phyloP scores from a whole-genome alignment of 2,113 vertebrate genomes.

The Maccullochella peelii region DNA sequence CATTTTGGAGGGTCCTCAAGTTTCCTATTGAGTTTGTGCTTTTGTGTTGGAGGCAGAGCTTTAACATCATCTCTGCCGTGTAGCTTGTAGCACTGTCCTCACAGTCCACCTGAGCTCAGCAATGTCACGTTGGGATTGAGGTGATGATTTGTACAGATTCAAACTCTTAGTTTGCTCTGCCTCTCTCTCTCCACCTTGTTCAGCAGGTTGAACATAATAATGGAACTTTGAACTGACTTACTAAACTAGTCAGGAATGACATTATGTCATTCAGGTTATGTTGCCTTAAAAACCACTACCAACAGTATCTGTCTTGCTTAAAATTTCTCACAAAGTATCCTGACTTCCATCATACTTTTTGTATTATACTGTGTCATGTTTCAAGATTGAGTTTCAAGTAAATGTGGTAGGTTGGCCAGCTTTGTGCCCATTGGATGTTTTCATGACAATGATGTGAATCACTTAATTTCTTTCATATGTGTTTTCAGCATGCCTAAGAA shows the following conservation, averaged over 20 bases:
- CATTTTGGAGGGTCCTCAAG: not conserved
- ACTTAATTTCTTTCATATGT: not conserved
- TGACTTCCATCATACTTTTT: not conserved
- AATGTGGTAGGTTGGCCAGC: not conserved
- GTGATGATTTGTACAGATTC: not conserved
- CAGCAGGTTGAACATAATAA: not conserved
- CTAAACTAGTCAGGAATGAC: not conserved
- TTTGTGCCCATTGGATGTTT: not conserved
- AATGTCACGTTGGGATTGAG: not conserved
- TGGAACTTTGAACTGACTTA: not conserved
- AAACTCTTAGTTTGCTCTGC: not conserved
- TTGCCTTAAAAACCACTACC: slow-evolving; percentile 31
- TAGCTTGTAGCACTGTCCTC: not conserved
- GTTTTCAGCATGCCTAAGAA: not conserved
- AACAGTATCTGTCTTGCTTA: not conserved
- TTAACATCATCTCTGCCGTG: slow-evolving; percentile 33
- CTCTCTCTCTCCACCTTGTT: not conserved
- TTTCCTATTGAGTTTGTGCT: not conserved
- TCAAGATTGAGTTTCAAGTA: not conserved
- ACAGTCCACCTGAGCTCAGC: not conserved
- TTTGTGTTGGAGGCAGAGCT: slow-evolving; percentile 3
- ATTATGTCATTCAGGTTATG: not conserved
- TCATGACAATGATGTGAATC: slow-evolving; percentile 4
- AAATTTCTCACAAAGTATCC: slow-evolving; percentile 2
- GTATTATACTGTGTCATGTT: not conserved